Conservation (phyloP, 2,888 invertebrate species). For the Drosophila pseudotalamancana region DNA sequence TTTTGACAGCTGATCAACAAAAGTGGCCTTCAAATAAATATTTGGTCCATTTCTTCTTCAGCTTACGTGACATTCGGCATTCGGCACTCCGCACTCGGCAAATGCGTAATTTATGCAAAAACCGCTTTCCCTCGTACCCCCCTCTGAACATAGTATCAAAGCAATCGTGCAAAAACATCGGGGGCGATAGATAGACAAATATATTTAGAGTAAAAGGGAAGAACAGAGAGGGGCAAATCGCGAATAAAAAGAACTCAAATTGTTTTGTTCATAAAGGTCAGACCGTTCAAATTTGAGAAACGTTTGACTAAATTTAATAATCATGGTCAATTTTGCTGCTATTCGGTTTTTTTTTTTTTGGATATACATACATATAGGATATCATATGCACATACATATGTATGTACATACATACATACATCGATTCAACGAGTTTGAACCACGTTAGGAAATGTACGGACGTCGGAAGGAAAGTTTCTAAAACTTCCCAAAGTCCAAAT, state of each 20-base stretch:
- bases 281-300: slow-evolving; percentile 18
- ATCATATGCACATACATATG: too few species aligned
- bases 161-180: not conserved
- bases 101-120: slow-evolving; percentile 5
- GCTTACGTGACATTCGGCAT: slow-evolving; percentile 41
- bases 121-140: not conserved
- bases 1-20: not conserved
- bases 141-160: not conserved
- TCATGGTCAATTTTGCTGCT: slow-evolving; percentile 28
- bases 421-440: too few species aligned
- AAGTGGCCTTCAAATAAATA: not conserved
- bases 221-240: slow-evolving; percentile 1
- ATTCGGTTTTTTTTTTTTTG: slow-evolving; percentile 12
- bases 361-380: too few species aligned
- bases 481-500: slow-evolving; percentile 7
- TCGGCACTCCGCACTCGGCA: slow-evolving; percentile 36
- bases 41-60: slow-evolving; percentile 18
- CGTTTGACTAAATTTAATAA: slow-evolving; percentile 49
- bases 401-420: too few species aligned
- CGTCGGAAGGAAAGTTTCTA: slow-evolving; percentile 10
- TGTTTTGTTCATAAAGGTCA: slow-evolving; percentile 65
- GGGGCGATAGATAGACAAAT: not conserved
- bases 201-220: too few species aligned
- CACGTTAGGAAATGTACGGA: not conserved
- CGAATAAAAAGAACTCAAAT: slow-evolving; percentile 17